Conservation (phyloP, 2,888 invertebrate genomes). For the Caenorhabditis sp. region DNA sequence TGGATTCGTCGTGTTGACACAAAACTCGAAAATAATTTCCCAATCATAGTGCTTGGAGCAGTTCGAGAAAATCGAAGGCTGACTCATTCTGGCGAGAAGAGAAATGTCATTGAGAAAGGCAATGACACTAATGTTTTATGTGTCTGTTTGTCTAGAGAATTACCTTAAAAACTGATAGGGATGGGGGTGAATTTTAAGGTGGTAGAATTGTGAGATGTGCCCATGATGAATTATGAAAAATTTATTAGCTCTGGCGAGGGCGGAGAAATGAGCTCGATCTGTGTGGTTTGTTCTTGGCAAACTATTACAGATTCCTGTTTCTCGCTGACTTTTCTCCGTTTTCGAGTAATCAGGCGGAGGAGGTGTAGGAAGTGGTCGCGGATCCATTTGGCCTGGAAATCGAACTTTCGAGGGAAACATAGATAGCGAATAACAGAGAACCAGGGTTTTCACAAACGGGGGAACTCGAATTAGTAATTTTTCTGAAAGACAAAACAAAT, state of each 20-base stretch:
- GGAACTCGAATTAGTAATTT: no score
- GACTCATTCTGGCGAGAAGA: not conserved
- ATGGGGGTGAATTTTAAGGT: no score
- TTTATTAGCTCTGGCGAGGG: not conserved
- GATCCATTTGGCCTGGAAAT: not conserved
- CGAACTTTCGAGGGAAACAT: no score
- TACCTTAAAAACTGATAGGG: not conserved
- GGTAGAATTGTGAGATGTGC: not conserved
- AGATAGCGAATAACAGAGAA: no score
- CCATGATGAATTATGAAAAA: not conserved
- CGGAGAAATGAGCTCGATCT: not conserved
- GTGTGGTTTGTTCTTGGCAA: conserved; percentile 2
- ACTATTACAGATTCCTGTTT: not conserved
- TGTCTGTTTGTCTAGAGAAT: conserved; percentile 1
- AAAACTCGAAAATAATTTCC: conserved; percentile 23
- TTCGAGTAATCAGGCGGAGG: not conserved
- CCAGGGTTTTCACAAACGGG: no score
- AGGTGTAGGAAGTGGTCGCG: not conserved
- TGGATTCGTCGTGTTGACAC: conserved; percentile 19
- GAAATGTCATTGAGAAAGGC: not conserved
- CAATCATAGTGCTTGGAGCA: conserved; percentile 19
- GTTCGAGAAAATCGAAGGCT: conserved; percentile 22
- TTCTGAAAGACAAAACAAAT: no score
- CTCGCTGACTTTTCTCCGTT: not conserved
- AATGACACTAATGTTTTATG: not conserved